Percentiles rank a stretch among this genome's conserved stretches.
Conservation (phyloP, 2,113 vertebrate genomes). For the Campylomormyrus numenius region DNA sequence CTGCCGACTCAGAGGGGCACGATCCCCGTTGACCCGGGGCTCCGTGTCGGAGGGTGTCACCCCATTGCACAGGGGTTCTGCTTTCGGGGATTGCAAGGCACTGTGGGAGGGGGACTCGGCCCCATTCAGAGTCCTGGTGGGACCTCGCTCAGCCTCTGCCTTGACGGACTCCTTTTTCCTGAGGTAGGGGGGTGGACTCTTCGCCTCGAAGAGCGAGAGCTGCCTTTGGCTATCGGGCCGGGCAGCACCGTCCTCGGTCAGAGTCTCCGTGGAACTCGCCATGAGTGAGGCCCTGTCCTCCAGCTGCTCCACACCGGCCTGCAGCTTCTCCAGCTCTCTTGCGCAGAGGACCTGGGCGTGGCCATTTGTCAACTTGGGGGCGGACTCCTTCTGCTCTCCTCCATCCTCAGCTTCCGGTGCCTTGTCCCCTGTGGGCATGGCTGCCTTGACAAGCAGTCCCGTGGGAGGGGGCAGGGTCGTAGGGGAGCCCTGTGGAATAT, state of each 20-base stretch:
- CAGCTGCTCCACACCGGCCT: slow-evolving; percentile 26
- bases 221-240: slow-evolving; percentile 45
- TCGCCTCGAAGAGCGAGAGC: slow-evolving; percentile 23
- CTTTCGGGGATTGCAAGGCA: slow-evolving; percentile 70
- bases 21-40: slow-evolving; percentile 62
- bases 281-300: slow-evolving; percentile 62
- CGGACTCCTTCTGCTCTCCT: neutral
- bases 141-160: slow-evolving; percentile 46
- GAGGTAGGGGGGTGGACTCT: slow-evolving; percentile 29
- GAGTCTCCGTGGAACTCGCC: slow-evolving; percentile 77
- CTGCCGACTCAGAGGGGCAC: slow-evolving; percentile 72
- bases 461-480: neutral
- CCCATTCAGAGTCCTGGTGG: slow-evolving; percentile 67
- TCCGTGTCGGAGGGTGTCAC: slow-evolving; percentile 50
- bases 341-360: slow-evolving; percentile 27
- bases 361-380: slow-evolving; percentile 42
- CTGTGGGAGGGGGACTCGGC: slow-evolving; percentile 61
- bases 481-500: slow-evolving; percentile 2
- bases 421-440: neutral
- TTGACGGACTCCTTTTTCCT: slow-evolving; percentile 48
- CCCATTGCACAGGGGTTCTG: slow-evolving; percentile 71
- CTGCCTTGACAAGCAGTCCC: slow-evolving; percentile 27
- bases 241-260: slow-evolving; percentile 67
- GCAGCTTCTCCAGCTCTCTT: slow-evolving; percentile 27
- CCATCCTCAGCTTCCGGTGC: neutral